Conservation (phyloP, 2,113 vertebrate species). For the Chloropsis hardwickii region DNA sequence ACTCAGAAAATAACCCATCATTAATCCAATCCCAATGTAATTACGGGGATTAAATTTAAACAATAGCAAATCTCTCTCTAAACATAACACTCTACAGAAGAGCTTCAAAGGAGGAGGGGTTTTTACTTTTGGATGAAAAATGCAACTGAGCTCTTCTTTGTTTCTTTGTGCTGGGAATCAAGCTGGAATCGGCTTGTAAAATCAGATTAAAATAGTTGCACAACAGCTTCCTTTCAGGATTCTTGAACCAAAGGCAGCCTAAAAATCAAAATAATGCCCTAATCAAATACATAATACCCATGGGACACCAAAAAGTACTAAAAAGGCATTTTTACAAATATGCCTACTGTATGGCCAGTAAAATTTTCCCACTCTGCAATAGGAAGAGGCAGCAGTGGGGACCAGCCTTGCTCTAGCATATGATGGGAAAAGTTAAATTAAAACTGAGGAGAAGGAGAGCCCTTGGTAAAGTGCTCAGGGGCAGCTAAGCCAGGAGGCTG, state of each 20-base stretch:
- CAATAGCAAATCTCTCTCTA: constrained; percentile 36
- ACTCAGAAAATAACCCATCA: constrained; percentile 31
- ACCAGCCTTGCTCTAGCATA: background rate
- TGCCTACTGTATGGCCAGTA: background rate
- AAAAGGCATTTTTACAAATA: constrained; percentile 24
- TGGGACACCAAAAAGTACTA: background rate
- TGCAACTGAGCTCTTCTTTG: constrained; percentile 12
- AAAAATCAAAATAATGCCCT: constrained; percentile 44
- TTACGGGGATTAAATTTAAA: constrained; percentile 51
- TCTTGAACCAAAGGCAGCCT: constrained; percentile 11
- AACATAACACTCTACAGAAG: constrained; percentile 11
- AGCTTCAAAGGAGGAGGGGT: background rate
- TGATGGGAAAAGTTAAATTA: background rate
- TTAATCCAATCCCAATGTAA: constrained; percentile 32
- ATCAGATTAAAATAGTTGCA: constrained; percentile 52
- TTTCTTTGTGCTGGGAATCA: constrained; percentile 40
- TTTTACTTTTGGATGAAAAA: constrained; percentile 20
- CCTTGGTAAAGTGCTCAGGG: fast-evolving
- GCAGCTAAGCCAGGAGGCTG: background rate
- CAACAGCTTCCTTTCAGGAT: constrained; percentile 56
- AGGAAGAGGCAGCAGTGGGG: background rate
- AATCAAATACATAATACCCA: constrained; percentile 15
- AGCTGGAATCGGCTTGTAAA: constrained; percentile 7
- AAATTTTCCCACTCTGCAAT: background rate
- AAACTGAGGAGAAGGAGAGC: background rate